Evolutionary conservation across 1,140 invertebrate species (phyloP).

Genomic region (Gryllus bimaculatus): DNA sequence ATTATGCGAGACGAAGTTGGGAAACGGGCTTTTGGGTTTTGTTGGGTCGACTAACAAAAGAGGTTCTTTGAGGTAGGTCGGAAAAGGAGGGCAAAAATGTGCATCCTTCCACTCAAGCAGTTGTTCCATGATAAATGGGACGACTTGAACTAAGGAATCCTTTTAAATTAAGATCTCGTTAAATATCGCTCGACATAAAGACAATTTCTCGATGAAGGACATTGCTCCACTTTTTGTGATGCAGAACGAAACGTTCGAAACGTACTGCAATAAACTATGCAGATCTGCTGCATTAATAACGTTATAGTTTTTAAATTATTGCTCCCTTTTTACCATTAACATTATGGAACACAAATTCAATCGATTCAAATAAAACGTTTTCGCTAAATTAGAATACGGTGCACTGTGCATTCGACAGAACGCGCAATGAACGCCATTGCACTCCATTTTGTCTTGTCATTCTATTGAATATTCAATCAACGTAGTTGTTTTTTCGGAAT

Average conservation of each 20-base stretch:
- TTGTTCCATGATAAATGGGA: background rate
- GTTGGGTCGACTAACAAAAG: background rate
- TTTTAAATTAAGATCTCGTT: background rate
- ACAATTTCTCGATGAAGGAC: background rate
- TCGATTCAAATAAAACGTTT: too few species aligned
- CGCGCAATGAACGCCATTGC: too few species aligned
- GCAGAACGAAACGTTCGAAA: background rate
- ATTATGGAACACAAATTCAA: too few species aligned
- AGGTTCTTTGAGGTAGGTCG: background rate
- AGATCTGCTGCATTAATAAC: too few species aligned
- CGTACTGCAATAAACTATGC: background rate
- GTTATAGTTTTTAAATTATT: too few species aligned
- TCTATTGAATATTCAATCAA: too few species aligned
- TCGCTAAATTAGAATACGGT: too few species aligned
- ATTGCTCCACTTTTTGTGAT: background rate
- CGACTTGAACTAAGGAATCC: background rate
- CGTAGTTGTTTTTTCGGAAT: too few species aligned
- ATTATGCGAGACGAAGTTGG: background rate
- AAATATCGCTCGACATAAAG: background rate
- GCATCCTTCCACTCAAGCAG: background rate
- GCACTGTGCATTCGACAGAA: too few species aligned
- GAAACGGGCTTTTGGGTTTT: background rate
- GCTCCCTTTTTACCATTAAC: too few species aligned
- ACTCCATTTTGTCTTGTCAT: too few species aligned
- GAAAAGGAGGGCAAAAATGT: background rate